These are phyloP conservation scores for Hermetia illucens DNA, from an alignment of 1,140 invertebrate species.

Conservation along the genomic window DNA sequence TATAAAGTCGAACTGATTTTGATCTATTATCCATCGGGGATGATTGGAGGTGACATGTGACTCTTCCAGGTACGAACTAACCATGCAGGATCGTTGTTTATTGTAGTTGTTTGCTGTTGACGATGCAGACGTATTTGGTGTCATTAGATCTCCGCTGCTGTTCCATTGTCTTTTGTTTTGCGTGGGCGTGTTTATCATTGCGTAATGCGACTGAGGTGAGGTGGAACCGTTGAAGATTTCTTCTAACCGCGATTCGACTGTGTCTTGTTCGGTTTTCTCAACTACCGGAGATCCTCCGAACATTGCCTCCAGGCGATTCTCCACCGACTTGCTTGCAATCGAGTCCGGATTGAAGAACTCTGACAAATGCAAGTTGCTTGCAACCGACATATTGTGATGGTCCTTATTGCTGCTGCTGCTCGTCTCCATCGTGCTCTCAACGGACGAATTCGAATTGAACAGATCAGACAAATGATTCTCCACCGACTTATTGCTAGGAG, in stretches of 20 bases:
- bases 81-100: neutral
- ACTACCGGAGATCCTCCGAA: slow-evolving; percentile 27
- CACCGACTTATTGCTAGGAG: slow-evolving; percentile 6
- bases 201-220: slow-evolving; percentile 7
- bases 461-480: no score
- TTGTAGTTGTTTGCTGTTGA: neutral
- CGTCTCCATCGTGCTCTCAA: no score
- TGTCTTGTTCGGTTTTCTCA: slow-evolving; percentile 17
- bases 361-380: slow-evolving; percentile 21
- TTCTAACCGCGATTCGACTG: slow-evolving; percentile 27
- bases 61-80: neutral
- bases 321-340: slow-evolving; percentile 18
- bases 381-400: no score
- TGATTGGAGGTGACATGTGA: neutral
- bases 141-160: neutral
- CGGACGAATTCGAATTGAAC: no score
- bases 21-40: neutral
- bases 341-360: slow-evolving; percentile 26
- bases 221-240: slow-evolving; percentile 27
- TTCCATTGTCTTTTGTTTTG: neutral
- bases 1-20: slow-evolving; percentile 1
- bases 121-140: neutral
- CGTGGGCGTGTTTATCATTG: neutral
- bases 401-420: slow-evolving; percentile 5
- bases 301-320: slow-evolving; percentile 28